Base-by-base conservation (phyloP, 1,140 invertebrate genomes). In the Coptotermes formosanus region DNA sequence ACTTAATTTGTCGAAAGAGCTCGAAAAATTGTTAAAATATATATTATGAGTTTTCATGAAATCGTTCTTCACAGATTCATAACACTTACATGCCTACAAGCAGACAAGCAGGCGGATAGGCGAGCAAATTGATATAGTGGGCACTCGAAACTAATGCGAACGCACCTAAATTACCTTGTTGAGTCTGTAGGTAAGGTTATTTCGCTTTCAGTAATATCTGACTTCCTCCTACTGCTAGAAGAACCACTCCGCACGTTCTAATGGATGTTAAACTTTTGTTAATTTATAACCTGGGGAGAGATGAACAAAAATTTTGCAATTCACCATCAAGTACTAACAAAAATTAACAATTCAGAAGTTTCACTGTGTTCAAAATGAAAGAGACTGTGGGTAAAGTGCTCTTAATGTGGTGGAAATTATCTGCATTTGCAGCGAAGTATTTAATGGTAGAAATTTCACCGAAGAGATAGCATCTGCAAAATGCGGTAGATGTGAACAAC, bases 341-440 rank as follows among this genome's bases (percentile, higher is more conserved):
- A 75, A 75, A n/a, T 75, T 75, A 75, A 75, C 64, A 75, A 75
- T 75, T 75, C 64, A n/a, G 64, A 75, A 75, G 64, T 75, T 75
- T 75, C 14, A 25, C n/a, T 25, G 64, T 9, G 7, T 9, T 75
- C 11, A 25, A 75, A 30, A 30, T 30, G 64, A 75, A 30, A 75
- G 64, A 30, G n/a, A n/a, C 25, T 9, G 25, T 11, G 64, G 8
- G 25, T 8, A 30, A 75, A 30, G 25, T 30, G 64, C n/a, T 75
- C 64, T 75, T 75, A 75, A 75, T 75, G n/a, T 75, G 64, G 64
- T 75, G 64, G 64, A 75, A 75, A 75, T 75, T 75, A 75, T 75
- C 64, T 30, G 14, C 64, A 30, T 25, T 75, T 75, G 11, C 2
- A 75, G 16, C 64, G 64, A 75, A n/a, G n/a, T 75, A 75, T 75